These are phyloP conservation scores for Narcine bancroftii DNA, from an alignment of 2,113 vertebrate genomes.

Conservation along the genomic window DNA sequence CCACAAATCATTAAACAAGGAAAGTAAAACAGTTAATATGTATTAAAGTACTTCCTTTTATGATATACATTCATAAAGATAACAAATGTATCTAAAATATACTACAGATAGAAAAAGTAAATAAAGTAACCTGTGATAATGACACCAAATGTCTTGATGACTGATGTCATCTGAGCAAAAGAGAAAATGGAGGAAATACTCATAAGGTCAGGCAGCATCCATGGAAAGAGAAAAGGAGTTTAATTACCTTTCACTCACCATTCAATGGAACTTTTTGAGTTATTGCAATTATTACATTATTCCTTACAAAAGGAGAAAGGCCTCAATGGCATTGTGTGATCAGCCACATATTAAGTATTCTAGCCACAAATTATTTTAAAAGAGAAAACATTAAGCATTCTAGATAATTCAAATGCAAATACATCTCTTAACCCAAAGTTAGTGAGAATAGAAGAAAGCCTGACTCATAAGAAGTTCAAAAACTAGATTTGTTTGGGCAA, in stretches of 20 bases:
- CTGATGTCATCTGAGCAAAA: too few relatives aligned
- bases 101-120: not conserved
- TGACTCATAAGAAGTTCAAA: not conserved
- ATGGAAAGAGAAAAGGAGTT: too few relatives aligned
- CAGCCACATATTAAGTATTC: not conserved
- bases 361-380: not conserved
- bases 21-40: slow-evolving; percentile 14
- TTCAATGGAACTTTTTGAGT: too few relatives aligned
- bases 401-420: not conserved
- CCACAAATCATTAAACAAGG: not conserved
- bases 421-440: not conserved
- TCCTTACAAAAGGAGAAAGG: not conserved
- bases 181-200: too few relatives aligned
- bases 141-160: too few relatives aligned
- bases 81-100: slow-evolving; percentile 7
- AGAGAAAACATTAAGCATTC: not conserved
- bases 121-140: not conserved
- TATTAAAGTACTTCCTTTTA: slow-evolving; percentile 13
- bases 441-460: not conserved
- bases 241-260: too few relatives aligned
- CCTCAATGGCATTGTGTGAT: not conserved
- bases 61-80: not conserved
- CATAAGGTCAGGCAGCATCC: too few relatives aligned
- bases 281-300: too few relatives aligned
- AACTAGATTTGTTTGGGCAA: not conserved